Evolutionary conservation across 2,113 vertebrate genomes (phyloP), one percentile per base, ranked within the genome.

Genomic region (Eptatretus burgeri): DNA sequence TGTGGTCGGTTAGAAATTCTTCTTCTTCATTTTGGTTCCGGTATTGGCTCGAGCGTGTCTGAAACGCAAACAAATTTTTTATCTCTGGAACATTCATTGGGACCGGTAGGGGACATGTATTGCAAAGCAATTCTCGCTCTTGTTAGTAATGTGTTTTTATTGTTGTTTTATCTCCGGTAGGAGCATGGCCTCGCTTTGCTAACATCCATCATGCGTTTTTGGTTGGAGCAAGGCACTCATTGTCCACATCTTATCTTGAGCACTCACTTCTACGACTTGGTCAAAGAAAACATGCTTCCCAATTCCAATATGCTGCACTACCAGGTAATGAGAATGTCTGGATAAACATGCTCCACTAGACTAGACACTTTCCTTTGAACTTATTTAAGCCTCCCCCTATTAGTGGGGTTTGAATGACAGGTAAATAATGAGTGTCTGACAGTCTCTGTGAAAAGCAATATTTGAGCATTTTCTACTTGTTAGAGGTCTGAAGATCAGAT

Each of bases 191-290:
- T 95, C 9, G 80, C 87, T 2, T 77, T 98, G 66, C 73, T 98
- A 68, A 81, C 84, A 9, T 81, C 89, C 13, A 79, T 84, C 7
- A 72, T 94, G 66, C 79, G 76, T 69, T 73, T 85, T 63, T 98
- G 87, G 89, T 73, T 93, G 65, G 78, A 69, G 60, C 73, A 76
- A 64, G 75, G 73, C 2, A 69, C 67, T 11, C 72, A 65, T 14
- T 81, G 85, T 68, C 89, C 89, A 1, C 78, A 91, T 11, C 66
- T 93, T 65, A 80, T 95, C 51, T 62, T 93, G 69, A 80, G 86
- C 49, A 98, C 91, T 63, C 89, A 94, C 72, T 95, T 94, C 69
- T 81, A 93, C 72, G 88, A 82, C 67, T 75, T 95, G 65, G 71
- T 89, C 68, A 81, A 87, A 70, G 74, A 87, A 62, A 77, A 74